These are phyloP conservation scores for Paragorgia papillata DNA, from an alignment of 92 coral and sea anemone species.

Conservation along the genomic window DNA sequence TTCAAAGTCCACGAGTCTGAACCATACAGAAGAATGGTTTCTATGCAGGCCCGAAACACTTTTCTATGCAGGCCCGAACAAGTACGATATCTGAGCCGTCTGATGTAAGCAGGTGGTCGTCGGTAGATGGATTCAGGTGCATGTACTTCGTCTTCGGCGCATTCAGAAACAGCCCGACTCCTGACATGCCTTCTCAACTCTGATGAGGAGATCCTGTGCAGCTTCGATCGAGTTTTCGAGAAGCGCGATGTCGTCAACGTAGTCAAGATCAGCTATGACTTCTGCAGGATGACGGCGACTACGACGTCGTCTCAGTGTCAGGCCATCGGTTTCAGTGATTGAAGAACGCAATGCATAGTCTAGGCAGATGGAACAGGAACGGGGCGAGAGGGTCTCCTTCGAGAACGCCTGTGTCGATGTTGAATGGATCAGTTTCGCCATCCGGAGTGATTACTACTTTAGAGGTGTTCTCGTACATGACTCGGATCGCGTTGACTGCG, in stretches of 20 bases:
- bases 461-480: conserved; percentile 34
- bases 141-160: conserved; percentile 10
- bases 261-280: conserved; percentile 11
- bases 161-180: conserved; percentile 19
- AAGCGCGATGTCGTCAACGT: conserved; percentile 24
- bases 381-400: conserved; percentile 50
- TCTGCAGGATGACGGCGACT: conserved; percentile 31
- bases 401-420: conserved; percentile 48
- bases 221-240: background rate
- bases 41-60: background rate
- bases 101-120: background rate
- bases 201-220: conserved; percentile 16
- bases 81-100: background rate
- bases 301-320: conserved; percentile 13
- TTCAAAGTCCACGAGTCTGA: conserved; percentile 33
- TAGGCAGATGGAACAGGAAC: conserved; percentile 38
- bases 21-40: conserved; percentile 15
- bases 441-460: conserved; percentile 39
- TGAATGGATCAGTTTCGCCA: conserved; percentile 50
- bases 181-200: conserved; percentile 35
- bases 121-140: background rate
- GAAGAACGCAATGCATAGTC: conserved; percentile 44
- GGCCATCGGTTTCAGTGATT: background rate
- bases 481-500: conserved; percentile 19
- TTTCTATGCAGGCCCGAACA: conserved; percentile 25